Base-by-base conservation (phyloP, 2,888 invertebrate genomes). In the Liposcelis brunnea region DNA sequence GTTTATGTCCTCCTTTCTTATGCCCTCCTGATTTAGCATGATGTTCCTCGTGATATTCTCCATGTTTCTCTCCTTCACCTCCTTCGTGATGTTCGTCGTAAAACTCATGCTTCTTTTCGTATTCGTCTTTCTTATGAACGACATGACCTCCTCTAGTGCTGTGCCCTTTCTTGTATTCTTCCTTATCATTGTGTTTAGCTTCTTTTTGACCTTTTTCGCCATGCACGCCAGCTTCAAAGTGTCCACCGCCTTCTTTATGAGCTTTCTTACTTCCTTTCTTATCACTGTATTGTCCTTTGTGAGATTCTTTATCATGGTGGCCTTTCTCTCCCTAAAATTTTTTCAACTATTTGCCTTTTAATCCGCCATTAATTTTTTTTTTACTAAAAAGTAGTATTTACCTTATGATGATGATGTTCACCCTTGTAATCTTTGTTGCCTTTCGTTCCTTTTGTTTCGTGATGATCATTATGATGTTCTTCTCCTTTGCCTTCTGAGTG, bases 81-180 rank as follows among this genome's bases (percentile, higher is more conserved):
- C 73, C 75, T 50, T 79, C 79, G 26, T 79, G 73, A 47, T 74
- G 75, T 58, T 80, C 80, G 55, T 81, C 80, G 55, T 76, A 81
- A 65, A 80, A 81, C 56, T 80, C 80, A 31, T 77, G 74, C 49
- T 77, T 77, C 58, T 80, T 80, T 55, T 79, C 75, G 56, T 73
- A 81, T 55, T 80, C 80, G 52, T 81, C 80, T 58, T 62, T 48
- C n/a, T 50, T 51, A 44, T 51, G 49, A 51, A 21, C 49, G 47
- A 40, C 40, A 19, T 40, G 40, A 14, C 40, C 40, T 18, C 40
- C 40, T 40, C 40, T 14, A 7, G 40, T 40, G 19, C 40, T 40
- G 11, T 40, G 40, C 6, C 40, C 40, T 19, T 40, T 40, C 11
- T 40, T 40, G 19, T 40, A 40, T 19, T 40, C 16, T 19, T 40